Conservation (phyloP, 2,888 invertebrate species). For the Drosophila meridionalis region DNA sequence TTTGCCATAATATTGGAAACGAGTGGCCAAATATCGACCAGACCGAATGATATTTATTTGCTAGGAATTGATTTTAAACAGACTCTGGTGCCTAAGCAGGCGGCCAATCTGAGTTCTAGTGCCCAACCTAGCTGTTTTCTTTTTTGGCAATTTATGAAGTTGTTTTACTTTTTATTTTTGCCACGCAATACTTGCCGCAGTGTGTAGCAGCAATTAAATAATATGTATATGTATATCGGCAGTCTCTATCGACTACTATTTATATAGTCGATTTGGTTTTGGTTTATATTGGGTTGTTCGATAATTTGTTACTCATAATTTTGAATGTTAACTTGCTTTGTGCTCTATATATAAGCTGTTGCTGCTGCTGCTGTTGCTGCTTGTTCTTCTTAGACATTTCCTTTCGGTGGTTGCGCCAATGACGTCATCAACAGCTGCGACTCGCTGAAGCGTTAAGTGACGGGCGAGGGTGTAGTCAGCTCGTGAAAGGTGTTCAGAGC, state of each 20-base stretch:
- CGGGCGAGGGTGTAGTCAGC: conserved; percentile 8
- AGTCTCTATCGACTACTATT: conserved; percentile 10
- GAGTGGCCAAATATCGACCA: conserved; percentile 40
- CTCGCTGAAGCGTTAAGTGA: conserved; percentile 22
- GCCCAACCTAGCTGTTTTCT: background rate
- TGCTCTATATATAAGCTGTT: background rate
- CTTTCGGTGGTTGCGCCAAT: conserved; percentile 34
- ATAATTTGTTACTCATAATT: conserved; percentile 53
- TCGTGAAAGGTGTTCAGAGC: conserved; percentile 32
- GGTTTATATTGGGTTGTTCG: conserved; percentile 2
- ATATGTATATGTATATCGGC: background rate
- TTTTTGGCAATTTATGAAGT: conserved; percentile 57
- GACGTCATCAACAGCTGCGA: conserved; percentile 44
- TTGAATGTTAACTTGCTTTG: background rate
- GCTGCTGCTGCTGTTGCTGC: background rate
- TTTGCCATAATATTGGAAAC: conserved; percentile 47
- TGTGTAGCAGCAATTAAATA: conserved; percentile 9
- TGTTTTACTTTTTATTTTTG: conserved; percentile 36
- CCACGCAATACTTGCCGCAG: conserved; percentile 3
- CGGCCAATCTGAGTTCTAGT: conserved; percentile 18
- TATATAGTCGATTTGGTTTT: background rate
- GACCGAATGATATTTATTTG: conserved; percentile 54
- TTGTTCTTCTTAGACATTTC: conserved; percentile 1
- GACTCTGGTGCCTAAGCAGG: conserved; percentile 31
- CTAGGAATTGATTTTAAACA: conserved; percentile 56